Base-by-base conservation (phyloP, 1,140 invertebrate genomes). In the Popillia japonica region DNA sequence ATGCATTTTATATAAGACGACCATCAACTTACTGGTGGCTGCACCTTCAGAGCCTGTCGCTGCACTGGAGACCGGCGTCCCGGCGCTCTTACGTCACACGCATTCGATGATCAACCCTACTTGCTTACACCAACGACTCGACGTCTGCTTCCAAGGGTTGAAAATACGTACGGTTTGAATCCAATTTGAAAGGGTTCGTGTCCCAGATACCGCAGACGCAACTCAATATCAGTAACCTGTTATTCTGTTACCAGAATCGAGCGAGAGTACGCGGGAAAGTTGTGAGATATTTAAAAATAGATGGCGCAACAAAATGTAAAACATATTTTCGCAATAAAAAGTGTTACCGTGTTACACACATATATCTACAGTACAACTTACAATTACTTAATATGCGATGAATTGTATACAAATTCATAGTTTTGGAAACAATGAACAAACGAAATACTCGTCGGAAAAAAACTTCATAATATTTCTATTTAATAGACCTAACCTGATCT, bases 1-100 rank as follows among this genome's bases (percentile, higher is more conserved):
- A 79, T 79, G 68, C 76, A 79, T 79, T 68, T 74, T 73, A 75
- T 68, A 68, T 68, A 34, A 68, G 78, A 74, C 78, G 40, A 77
- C 41, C 40, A 73, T 74, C 73, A 55, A 55, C 48, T 55, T 55
- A 55, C 61, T 75, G 64, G 77, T 76, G 76, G 79, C 77, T 80
- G 79, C 77, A 80, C 79, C 75, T 77, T 73, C 72, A 80, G 77
- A 80, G 78, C 72, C 79, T 80, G 77, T 59, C 77, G 77, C 77
- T 80, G 79, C 79, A 80, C 79, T 74, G 72, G 61, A 74, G 34
- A 74, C 72, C 77, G 79, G 77, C 79, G 79, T 80, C 79, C 79
- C 79, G 79, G 79, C 77, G 77, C 79, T 80, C 77, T 80, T 80
- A 80, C 79, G 79, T 80, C 79, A 80, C 79, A 74, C 61, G 22